Base-by-base conservation (phyloP, 2,113 vertebrate species). In the Emberiza fucata region DNA sequence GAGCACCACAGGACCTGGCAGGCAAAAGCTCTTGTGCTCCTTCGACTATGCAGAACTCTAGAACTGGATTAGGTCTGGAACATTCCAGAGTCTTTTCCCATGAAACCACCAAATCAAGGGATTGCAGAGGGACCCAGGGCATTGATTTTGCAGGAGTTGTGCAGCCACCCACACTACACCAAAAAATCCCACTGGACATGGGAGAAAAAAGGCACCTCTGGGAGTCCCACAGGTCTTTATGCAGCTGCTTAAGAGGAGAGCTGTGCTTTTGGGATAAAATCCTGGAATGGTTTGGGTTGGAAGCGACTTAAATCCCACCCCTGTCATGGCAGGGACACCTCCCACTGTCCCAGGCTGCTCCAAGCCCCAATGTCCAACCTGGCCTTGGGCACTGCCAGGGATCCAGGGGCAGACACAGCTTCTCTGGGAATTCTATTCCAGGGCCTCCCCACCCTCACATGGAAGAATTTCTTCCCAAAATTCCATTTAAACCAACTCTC, bases 131-230 rank as follows among this genome's bases (percentile, higher is more conserved):
- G 29, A 20, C 22, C 8, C 4, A 0, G n/a, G 48, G 39, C 9
- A 16, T 47, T 54, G 61, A 47, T 50, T 53, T 48, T 68, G 48
- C 33, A 78, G 13, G 12, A 66, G 64, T 45, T 45, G 13, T 0
- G 29, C 4, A 39, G 33, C 19, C 31, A 54, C 10, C 28, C 23
- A 14, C 2, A 0, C 12, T 44, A 65, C 35, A 68, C 44, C 35
- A 56, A 39, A 69, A 59, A 42, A 9, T 1, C 12, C 25, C 3
- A 0, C 6, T 37, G 83, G 27, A 7, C 10, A 3, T 1, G 35
- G 50, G 3, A 37, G 33, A 11, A 11, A 47, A 27, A 39, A 27
- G 4, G n/a, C 54, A 33, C 15, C 28, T 37, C 45, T 24, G 3
- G 4, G 35, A 23, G 25, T 29, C 45, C 8, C 5, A 7, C 21